Conservation (phyloP, 2,888 invertebrate species). For the Himalopsyche tibetana region DNA sequence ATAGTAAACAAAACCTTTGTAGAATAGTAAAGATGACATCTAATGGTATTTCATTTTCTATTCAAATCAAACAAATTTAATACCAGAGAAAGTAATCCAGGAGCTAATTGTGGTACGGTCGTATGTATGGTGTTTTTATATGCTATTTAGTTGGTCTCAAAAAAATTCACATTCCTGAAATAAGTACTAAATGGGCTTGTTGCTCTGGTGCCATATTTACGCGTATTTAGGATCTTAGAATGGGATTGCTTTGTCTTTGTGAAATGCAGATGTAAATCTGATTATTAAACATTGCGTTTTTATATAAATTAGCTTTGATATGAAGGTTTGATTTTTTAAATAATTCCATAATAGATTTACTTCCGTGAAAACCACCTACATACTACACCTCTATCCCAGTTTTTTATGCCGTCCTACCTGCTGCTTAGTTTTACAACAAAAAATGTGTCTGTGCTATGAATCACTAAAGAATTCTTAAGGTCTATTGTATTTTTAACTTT, state of each 20-base stretch:
- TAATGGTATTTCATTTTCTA: conserved; percentile 52
- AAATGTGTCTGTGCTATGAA: conserved; percentile 1
- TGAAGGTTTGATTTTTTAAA: not conserved
- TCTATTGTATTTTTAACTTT: not conserved
- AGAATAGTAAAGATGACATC: conserved; percentile 52
- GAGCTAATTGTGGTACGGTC: too few species aligned
- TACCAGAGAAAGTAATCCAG: too few species aligned
- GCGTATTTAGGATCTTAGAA: conserved; percentile 27
- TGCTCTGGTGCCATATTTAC: conserved; percentile 23
- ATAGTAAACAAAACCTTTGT: conserved; percentile 62
- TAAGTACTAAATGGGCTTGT: conserved; percentile 35
- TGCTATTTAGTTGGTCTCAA: too few species aligned
- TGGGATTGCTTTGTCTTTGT: not conserved
- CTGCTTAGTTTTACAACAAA: conserved; percentile 10
- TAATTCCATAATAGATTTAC: not conserved
- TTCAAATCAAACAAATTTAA: not conserved
- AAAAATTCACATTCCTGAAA: conserved; percentile 13
- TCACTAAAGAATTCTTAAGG: not conserved
- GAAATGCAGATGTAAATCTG: not conserved
- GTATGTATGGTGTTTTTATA: too few species aligned
- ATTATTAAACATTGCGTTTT: not conserved
- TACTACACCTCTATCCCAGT: not conserved
- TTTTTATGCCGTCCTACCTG: conserved; percentile 14
- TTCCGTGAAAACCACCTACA: conserved; percentile 36
- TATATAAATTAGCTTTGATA: not conserved